These are phyloP conservation scores for Cephus cinctus DNA, from an alignment of 1,140 invertebrate genomes.

Conservation along the genomic window DNA sequence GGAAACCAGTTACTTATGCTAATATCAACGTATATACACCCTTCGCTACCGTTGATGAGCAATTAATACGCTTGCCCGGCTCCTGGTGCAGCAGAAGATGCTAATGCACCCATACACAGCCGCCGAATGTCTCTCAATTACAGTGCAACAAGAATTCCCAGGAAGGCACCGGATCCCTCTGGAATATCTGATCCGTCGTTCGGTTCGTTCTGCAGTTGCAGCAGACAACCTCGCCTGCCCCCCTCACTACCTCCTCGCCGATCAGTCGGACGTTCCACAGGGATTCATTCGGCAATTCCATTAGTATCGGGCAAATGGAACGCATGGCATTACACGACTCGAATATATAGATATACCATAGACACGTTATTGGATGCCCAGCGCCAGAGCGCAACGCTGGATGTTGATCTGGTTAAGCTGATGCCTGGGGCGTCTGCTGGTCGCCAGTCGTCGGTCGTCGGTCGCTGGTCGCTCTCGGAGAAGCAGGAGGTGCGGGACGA, in stretches of 20 bases:
- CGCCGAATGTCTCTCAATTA: slow-evolving; percentile 39
- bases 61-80: slow-evolving; percentile 43
- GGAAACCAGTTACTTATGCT: slow-evolving; percentile 50
- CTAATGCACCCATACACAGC: slow-evolving; percentile 40
- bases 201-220: no score
- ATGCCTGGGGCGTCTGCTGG: slow-evolving; percentile 35
- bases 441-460: slow-evolving; percentile 33
- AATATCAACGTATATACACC: slow-evolving; percentile 48
- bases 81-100: slow-evolving; percentile 16
- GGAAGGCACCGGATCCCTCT: no score
- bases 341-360: slow-evolving; percentile 14
- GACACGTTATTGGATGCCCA: background rate
- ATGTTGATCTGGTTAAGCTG: slow-evolving; percentile 52
- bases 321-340: slow-evolving; percentile 16
- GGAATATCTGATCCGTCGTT: no score
- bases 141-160: slow-evolving; percentile 30
- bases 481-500: slow-evolving; percentile 44
- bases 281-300: no score
- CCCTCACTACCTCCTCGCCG: no score
- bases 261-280: no score
- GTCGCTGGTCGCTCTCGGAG: slow-evolving; percentile 28
- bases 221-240: no score
- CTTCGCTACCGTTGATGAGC: slow-evolving; percentile 48
- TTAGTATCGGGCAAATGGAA: slow-evolving; percentile 20
- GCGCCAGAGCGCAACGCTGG: slow-evolving; percentile 27